Base-by-base conservation (phyloP, 2,888 invertebrate species). In the Eurois occulta region DNA sequence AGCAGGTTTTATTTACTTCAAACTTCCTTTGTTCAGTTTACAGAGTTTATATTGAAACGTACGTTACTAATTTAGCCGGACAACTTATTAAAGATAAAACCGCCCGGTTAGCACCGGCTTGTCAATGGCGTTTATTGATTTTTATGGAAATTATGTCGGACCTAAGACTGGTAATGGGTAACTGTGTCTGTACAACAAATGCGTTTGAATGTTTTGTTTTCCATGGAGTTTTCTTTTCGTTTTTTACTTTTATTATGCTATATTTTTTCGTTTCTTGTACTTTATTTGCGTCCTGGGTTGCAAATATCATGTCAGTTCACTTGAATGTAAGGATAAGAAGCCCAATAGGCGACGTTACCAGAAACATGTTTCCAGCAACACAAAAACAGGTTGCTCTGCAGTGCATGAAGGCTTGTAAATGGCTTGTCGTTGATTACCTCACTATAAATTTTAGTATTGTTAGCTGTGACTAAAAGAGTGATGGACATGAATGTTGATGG, bases 81-180 rank as follows among this genome's bases (percentile, higher is more conserved):
- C 28, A 67, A 71, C 28, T 72, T 72, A n/a, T 52, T 52, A 79
- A 41, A 79, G 41, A 74, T 78, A 72, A 60, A 69, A 58, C 35
- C 28, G 24, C 41, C n/a, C 69, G 4, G 35, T 70, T 67, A 35
- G 32, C 71, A 16, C 2, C n/a, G 32, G 43, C 48, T 18, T 52
- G 80, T 43, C 76, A 70, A 73, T 43, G n/a, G 55, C 43, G 52
- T 41, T 72, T 76, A 80, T 76, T 70, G 83, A 80, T 83, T 83
- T 83, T 71, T 73, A 80, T 52, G 28, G 66, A 43, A 72, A 76
- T 58, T 48, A 72, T 67, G 55, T 28, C 58, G 13, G 48, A 58
- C 55, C 41, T 68, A 21, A 24, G 16, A n/a, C 67, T 16, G 55
- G 48, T 41, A 58, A 41, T 55, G 43, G 41, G 24, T 75, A 35